phyloP scores from a whole-genome alignment of 2,797 vertebrate species.

The Scyliorhinus canicula region DNA sequence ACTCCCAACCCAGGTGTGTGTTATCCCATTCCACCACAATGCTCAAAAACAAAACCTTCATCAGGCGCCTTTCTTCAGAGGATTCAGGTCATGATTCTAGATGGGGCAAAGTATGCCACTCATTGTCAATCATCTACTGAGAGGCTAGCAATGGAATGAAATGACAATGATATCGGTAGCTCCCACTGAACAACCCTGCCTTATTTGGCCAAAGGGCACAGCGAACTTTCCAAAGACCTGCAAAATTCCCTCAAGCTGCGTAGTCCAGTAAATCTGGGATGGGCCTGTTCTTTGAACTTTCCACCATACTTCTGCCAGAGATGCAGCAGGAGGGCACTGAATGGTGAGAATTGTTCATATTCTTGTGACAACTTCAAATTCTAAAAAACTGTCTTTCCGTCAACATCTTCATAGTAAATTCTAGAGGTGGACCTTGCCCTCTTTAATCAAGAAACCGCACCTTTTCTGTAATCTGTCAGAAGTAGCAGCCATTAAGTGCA shows the following conservation, averaged over 20 bases:
- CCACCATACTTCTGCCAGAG: background rate
- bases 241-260: background rate
- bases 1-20: background rate
- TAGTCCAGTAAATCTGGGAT: background rate
- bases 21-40: background rate
- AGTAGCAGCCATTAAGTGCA: background rate
- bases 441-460: background rate
- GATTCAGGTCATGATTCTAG: background rate
- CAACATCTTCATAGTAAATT: background rate
- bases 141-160: background rate
- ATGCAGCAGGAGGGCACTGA: background rate
- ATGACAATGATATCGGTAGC: slow-evolving; percentile 1
- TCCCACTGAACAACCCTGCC: too few species aligned
- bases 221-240: background rate
- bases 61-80: background rate
- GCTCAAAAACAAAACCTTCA: background rate
- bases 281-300: background rate
- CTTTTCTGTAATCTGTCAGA: background rate
- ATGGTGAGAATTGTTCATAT: too few species aligned
- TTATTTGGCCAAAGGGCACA: background rate
- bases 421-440: background rate
- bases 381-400: background rate
- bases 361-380: background rate
- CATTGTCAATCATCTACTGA: background rate
- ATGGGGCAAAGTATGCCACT: background rate